A percentile compares a stretch with the other conserved stretches of the same genome.
phyloP scores from a whole-genome alignment of 2,888 invertebrate genomes.

The Neria commutata region DNA sequence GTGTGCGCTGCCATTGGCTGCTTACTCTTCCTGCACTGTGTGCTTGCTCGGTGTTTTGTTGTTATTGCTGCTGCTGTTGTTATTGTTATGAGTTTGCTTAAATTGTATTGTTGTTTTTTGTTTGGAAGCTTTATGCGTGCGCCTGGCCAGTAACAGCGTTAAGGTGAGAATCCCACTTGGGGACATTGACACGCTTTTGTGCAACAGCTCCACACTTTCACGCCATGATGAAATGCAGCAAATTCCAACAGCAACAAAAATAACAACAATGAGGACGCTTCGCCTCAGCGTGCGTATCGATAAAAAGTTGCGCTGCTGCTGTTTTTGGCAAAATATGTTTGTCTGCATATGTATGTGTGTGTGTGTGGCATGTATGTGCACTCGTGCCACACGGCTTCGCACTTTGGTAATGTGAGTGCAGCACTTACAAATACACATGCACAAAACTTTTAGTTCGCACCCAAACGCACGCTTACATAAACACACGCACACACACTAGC shows the following conservation, averaged over 20 bases:
- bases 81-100: background rate
- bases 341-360: background rate
- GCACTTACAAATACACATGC: too few species aligned
- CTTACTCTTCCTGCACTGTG: background rate
- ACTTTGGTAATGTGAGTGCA: too few species aligned
- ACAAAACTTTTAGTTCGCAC: too few species aligned
- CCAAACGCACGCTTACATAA: too few species aligned
- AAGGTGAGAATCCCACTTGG: slow-evolving; percentile 26
- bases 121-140: background rate
- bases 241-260: slow-evolving; percentile 9
- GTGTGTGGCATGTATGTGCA: background rate
- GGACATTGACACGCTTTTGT: slow-evolving; percentile 26
- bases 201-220: slow-evolving; percentile 1
- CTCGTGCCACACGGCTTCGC: too few species aligned
- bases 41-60: too few species aligned
- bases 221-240: background rate
- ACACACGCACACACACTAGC: too few species aligned
- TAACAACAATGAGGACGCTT: background rate
- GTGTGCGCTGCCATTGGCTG: slow-evolving; percentile 7
- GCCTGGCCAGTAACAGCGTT: slow-evolving; percentile 17
- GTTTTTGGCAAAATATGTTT: slow-evolving; percentile 13
- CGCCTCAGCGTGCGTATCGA: slow-evolving; percentile 2
- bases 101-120: background rate
- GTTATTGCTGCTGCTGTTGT: background rate
- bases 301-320: slow-evolving; percentile 17